A percentile compares a stretch with the other conserved stretches of the same genome.
Conservation (phyloP, 2,888 invertebrate genomes). For the Leptopilina myrica region DNA sequence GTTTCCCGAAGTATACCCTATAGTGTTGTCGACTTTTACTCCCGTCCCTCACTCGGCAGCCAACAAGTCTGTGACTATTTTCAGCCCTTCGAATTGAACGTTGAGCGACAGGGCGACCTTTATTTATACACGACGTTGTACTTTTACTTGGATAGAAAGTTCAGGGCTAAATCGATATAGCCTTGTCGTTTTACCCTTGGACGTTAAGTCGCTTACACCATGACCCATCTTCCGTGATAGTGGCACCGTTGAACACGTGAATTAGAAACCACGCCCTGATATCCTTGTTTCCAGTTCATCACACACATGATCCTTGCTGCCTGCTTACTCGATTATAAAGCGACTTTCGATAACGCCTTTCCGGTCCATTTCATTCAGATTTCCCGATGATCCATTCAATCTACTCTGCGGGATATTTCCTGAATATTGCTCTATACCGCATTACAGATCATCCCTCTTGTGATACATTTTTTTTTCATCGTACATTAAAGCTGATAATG, state of each 20-base stretch:
- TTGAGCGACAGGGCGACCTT: not conserved
- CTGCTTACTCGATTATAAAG: conserved; percentile 10
- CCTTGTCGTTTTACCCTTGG: conserved; percentile 60
- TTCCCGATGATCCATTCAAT: too few species aligned
- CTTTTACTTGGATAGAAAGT: conserved; percentile 63
- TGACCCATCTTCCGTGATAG: conserved; percentile 33
- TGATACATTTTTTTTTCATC: too few species aligned
- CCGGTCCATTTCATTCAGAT: not conserved
- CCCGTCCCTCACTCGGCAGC: not conserved
- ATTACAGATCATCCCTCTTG: too few species aligned
- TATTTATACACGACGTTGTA: conserved; percentile 10
- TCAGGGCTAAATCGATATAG: conserved; percentile 75
- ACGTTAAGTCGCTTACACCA: conserved; percentile 21
- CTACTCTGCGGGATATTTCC: too few species aligned
- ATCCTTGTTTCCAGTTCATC: conserved; percentile 36
- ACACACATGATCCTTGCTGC: conserved; percentile 18
- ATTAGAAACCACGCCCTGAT: conserved; percentile 31
- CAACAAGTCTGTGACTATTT: conserved; percentile 15
- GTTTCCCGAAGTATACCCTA: not conserved
- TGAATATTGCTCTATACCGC: too few species aligned
- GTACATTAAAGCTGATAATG: too few species aligned
- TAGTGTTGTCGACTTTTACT: not conserved
- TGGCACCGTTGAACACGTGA: conserved; percentile 13
- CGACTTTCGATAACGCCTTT: not conserved
- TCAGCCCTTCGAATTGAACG: not conserved